These are phyloP conservation scores for Conger conger DNA, from an alignment of 2,113 vertebrate species.

Conservation along the genomic window DNA sequence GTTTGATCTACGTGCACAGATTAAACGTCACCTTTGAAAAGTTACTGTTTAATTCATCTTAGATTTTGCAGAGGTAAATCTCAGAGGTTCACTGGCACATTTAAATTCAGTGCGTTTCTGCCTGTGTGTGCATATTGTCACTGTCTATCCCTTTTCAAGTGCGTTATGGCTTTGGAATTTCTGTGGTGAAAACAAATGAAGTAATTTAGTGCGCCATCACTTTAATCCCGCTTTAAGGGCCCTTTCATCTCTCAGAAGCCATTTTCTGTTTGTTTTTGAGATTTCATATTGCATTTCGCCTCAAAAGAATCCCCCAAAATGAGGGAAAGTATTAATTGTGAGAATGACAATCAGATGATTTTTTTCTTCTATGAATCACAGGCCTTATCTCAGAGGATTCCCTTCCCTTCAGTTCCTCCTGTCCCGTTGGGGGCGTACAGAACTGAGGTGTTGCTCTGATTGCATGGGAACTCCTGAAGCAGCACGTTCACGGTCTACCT, in stretches of 20 bases:
- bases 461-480: no score
- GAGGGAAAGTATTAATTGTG: slow-evolving; percentile 47
- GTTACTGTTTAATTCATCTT: slow-evolving; percentile 85
- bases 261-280: slow-evolving; percentile 39
- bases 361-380: slow-evolving; percentile 29
- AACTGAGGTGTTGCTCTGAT: no score
- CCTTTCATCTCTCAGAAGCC: slow-evolving; percentile 35
- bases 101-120: slow-evolving; percentile 63
- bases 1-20: slow-evolving; percentile 88
- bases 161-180: slow-evolving; percentile 38
- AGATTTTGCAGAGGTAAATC: slow-evolving; percentile 78
- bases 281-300: slow-evolving; percentile 39
- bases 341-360: slow-evolving; percentile 50
- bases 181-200: slow-evolving; percentile 42
- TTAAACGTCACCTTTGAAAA: slow-evolving; percentile 92
- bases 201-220: slow-evolving; percentile 31
- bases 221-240: slow-evolving; percentile 31
- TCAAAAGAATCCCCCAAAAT: slow-evolving; percentile 37
- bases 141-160: slow-evolving; percentile 47
- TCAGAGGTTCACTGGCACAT: slow-evolving; percentile 69
- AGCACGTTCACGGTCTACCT: no score
- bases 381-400: slow-evolving; percentile 29
- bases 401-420: slow-evolving; percentile 8
- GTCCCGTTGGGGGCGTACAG: no score
- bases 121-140: slow-evolving; percentile 28